Evolutionary conservation across 2,888 invertebrate species (phyloP).

Genomic region (Philaethria dido): DNA sequence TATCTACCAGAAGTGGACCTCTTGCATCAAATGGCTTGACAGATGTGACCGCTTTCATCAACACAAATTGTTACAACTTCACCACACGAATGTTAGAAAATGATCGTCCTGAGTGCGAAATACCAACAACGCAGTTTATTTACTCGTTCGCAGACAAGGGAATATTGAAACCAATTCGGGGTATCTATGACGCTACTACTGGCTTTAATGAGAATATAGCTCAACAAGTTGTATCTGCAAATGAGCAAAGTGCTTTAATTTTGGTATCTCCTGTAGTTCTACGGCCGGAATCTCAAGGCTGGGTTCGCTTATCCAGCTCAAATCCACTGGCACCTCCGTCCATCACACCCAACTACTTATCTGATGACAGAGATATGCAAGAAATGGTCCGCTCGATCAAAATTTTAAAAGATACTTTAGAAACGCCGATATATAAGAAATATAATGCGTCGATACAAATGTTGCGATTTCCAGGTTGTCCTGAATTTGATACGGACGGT

Average conservation of each 20-base stretch:
- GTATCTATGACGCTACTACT: conserved; percentile 44
- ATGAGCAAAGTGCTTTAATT: conserved; percentile 51
- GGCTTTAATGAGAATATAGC: conserved; percentile 48
- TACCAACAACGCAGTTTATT: conserved; percentile 59
- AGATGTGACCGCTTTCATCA: conserved; percentile 56
- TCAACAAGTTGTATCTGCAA: conserved; percentile 52
- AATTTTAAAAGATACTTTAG: conserved; percentile 55
- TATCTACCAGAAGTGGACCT: conserved; percentile 50
- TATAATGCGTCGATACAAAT: conserved; percentile 52
- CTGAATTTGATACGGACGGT: conserved; percentile 38
- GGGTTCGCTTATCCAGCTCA: conserved; percentile 54
- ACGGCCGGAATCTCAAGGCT: conserved; percentile 57
- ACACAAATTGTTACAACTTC: conserved; percentile 61
- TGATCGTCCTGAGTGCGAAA: conserved; percentile 53
- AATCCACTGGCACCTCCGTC: conserved; percentile 54
- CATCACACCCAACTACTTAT: conserved; percentile 60
- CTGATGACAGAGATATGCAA: conserved; percentile 55
- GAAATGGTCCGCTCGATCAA: conserved; percentile 54
- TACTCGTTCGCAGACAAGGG: conserved; percentile 54
- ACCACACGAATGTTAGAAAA: conserved; percentile 47
- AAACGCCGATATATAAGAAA: conserved; percentile 45
- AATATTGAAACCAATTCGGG: conserved; percentile 42
- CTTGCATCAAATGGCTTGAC: conserved; percentile 61
- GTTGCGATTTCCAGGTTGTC: conserved; percentile 54
- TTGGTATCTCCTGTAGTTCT: conserved; percentile 55